phyloP scores from a whole-genome alignment of 2,113 vertebrate species.

The Crotalus tigris region DNA sequence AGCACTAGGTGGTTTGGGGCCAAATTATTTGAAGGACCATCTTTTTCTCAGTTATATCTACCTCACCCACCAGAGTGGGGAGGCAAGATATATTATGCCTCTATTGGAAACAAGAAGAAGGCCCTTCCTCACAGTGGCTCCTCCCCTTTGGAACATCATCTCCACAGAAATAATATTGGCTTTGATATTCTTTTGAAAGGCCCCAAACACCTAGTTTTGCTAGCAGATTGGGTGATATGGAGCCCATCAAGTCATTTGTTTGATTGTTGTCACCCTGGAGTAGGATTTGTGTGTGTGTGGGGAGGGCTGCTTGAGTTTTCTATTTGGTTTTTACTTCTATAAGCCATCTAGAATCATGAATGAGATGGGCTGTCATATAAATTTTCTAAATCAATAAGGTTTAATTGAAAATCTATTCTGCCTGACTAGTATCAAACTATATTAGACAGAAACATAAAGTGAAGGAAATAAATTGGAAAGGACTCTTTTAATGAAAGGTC shows the following conservation, averaged over 20 bases:
- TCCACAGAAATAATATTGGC: not conserved
- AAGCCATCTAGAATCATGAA: not conserved
- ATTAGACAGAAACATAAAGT: not conserved
- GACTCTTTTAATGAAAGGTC: not conserved
- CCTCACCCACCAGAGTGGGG: not conserved
- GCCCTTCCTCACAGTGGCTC: not conserved
- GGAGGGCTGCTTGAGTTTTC: not conserved
- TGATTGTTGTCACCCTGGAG: not conserved
- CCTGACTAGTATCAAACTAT: not conserved
- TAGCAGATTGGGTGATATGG: not conserved
- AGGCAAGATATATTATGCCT: not conserved
- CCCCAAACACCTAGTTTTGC: not conserved
- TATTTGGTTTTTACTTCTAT: not conserved
- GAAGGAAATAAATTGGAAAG: not conserved
- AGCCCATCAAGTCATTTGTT: not conserved
- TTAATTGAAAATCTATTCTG: not conserved
- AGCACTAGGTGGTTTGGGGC: not conserved
- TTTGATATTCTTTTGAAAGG: not conserved
- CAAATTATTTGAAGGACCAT: not conserved
- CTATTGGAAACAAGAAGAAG: not conserved
- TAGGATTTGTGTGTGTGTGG: no score
- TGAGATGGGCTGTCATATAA: not conserved
- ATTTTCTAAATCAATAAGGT: not conserved
- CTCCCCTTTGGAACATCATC: not conserved
- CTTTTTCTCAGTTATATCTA: not conserved